These are phyloP conservation scores for Apotomis turbidana DNA, from an alignment of 2,888 invertebrate species.

Conservation along the genomic window DNA sequence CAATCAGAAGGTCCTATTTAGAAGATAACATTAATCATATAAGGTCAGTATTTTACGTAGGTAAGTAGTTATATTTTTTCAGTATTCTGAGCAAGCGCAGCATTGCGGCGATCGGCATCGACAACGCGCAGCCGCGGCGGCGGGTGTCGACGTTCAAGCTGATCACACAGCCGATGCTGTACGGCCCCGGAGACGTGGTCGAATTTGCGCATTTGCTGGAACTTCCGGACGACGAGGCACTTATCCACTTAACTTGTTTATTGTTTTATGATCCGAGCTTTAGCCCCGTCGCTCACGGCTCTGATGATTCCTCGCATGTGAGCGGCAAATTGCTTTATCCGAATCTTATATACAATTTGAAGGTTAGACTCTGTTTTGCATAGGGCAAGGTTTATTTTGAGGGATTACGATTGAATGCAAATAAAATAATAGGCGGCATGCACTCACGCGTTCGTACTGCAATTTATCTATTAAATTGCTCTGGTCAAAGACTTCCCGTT, in stretches of 20 bases:
- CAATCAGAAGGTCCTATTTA: no score
- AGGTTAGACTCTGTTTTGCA: slow-evolving; percentile 3
- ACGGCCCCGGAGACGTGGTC: slow-evolving; percentile 53
- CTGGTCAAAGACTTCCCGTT: not conserved
- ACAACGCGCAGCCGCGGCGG: slow-evolving; percentile 59
- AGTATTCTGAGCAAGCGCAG: slow-evolving; percentile 50
- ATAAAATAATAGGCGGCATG: not conserved
- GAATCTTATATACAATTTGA: not conserved
- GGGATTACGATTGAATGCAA: not conserved
- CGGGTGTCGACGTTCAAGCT: slow-evolving; percentile 44
- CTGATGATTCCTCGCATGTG: not conserved
- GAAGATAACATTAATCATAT: no score
- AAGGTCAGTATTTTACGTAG: no score
- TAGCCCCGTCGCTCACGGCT: slow-evolving; percentile 12
- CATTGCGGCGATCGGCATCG: slow-evolving; percentile 60
- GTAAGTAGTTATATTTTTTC: not conserved
- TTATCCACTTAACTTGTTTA: slow-evolving; percentile 36
- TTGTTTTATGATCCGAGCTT: slow-evolving; percentile 31
- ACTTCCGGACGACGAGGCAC: slow-evolving; percentile 68
- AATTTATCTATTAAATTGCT: slow-evolving; percentile 5
- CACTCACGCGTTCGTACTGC: not conserved
- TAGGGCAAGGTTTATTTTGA: not conserved
- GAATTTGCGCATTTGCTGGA: slow-evolving; percentile 66
- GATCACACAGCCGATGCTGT: not conserved
- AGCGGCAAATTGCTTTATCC: slow-evolving; percentile 4